phyloP scores from a whole-genome alignment of 2,113 vertebrate genomes.

The Murina feae region DNA sequence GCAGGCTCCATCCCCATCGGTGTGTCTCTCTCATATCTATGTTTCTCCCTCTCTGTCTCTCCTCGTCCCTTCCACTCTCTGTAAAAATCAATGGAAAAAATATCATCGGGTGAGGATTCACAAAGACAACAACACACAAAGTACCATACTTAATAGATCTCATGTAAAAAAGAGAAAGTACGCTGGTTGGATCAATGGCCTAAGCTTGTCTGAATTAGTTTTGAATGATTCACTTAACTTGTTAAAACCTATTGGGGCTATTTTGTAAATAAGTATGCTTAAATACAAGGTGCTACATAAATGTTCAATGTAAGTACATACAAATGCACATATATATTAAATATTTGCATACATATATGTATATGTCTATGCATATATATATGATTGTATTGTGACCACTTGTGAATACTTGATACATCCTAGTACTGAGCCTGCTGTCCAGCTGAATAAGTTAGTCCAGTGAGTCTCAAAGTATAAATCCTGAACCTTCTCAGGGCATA shows the following conservation, averaged over 20 bases:
- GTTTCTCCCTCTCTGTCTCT: no score
- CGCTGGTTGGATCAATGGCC: neutral
- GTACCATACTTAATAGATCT: neutral
- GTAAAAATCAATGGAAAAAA: no score
- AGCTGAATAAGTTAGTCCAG: neutral
- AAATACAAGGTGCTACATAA: neutral
- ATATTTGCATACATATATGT: neutral
- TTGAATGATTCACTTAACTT: neutral
- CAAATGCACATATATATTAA: neutral
- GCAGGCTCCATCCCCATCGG: no score
- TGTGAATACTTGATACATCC: neutral
- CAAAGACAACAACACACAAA: neutral
- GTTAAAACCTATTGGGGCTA: neutral
- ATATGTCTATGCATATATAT: neutral
- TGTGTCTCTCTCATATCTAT: no score
- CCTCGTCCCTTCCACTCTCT: no score
- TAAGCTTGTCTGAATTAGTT: slow-evolving; percentile 2
- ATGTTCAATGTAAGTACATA: neutral
- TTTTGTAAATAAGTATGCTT: slow-evolving; percentile 18
- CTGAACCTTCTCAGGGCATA: neutral
- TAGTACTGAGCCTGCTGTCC: neutral
- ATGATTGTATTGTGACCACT: neutral
- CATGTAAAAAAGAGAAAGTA: neutral
- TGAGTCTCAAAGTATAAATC: neutral
- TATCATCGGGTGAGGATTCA: no score